Conservation (phyloP, 2,888 invertebrate genomes). For the Lasius platythorax region DNA sequence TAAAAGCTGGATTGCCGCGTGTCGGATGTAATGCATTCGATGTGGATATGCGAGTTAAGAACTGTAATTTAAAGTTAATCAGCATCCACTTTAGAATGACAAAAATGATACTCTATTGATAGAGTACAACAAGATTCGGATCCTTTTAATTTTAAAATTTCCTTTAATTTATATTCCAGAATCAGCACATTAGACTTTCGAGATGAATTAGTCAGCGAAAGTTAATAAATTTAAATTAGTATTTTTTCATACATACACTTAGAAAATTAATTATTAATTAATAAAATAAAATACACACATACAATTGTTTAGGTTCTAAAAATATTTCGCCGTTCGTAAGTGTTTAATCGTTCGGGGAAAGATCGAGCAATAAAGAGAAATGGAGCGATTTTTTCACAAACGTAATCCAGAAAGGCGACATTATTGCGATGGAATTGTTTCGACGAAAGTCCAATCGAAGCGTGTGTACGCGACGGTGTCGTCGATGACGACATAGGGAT, state of each 20-base stretch:
- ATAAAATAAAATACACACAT: neutral
- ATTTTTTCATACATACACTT: neutral
- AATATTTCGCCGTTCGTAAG: neutral
- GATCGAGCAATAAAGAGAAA: neutral
- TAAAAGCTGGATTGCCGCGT: neutral
- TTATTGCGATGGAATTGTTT: constrained; percentile 27
- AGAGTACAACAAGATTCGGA: neutral
- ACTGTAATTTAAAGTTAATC: constrained; percentile 10
- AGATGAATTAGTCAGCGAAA: neutral
- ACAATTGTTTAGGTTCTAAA: too few species aligned
- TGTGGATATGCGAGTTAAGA: constrained; percentile 40
- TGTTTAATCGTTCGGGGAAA: neutral
- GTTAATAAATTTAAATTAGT: neutral
- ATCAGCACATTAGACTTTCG: neutral
- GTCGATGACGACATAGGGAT: constrained; percentile 55
- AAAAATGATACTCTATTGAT: neutral
- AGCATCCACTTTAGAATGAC: neutral
- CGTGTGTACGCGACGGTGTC: constrained; percentile 17
- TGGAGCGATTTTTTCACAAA: neutral
- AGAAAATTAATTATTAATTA: constrained; percentile 12
- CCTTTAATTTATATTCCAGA: neutral
- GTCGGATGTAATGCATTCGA: constrained; percentile 24
- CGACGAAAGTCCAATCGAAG: constrained; percentile 20
- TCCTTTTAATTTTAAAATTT: neutral
- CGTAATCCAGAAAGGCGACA: neutral